phyloP scores from a whole-genome alignment of 1,140 invertebrate genomes.

The Spodoptera litura region DNA sequence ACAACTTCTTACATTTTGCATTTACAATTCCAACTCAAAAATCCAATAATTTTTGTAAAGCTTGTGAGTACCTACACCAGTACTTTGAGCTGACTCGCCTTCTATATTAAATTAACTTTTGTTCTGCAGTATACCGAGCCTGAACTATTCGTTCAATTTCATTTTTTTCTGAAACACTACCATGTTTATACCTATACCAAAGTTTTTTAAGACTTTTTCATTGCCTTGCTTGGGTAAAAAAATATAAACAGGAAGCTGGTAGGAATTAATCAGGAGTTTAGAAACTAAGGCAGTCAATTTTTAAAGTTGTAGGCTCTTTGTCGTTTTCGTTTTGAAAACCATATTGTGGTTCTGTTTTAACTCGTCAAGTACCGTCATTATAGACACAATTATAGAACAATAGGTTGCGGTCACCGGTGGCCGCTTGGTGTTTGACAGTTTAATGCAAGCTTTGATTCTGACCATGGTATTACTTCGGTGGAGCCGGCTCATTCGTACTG shows the following conservation, averaged over 20 bases:
- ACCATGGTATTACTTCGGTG: too few relatives aligned
- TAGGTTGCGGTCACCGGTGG: too few relatives aligned
- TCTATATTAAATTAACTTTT: slow-evolving; percentile 41
- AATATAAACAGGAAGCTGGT: slow-evolving; percentile 9
- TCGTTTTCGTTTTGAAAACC: too few relatives aligned
- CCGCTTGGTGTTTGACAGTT: too few relatives aligned
- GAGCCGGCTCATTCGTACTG: too few relatives aligned
- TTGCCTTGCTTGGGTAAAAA: not conserved
- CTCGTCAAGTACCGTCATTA: too few relatives aligned
- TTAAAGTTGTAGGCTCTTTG: too few relatives aligned
- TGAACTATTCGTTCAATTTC: slow-evolving; percentile 3
- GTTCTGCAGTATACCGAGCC: slow-evolving; percentile 30
- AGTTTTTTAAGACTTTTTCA: not conserved
- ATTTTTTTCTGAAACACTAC: slow-evolving; percentile 24
- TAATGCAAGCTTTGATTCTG: too few relatives aligned
- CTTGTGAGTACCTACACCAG: slow-evolving; percentile 1
- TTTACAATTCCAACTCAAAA: not conserved
- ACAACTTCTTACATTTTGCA: slow-evolving; percentile 1
- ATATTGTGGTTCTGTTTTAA: too few relatives aligned
- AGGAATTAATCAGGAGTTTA: not conserved
- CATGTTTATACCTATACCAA: slow-evolving; percentile 9
- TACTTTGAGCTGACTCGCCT: slow-evolving; percentile 27
- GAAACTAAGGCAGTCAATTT: too few relatives aligned
- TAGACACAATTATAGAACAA: too few relatives aligned
- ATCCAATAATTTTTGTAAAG: slow-evolving; percentile 4